These are phyloP conservation scores for Smittia sp. DNA, from an alignment of 2,888 invertebrate genomes.

Conservation along the genomic window DNA sequence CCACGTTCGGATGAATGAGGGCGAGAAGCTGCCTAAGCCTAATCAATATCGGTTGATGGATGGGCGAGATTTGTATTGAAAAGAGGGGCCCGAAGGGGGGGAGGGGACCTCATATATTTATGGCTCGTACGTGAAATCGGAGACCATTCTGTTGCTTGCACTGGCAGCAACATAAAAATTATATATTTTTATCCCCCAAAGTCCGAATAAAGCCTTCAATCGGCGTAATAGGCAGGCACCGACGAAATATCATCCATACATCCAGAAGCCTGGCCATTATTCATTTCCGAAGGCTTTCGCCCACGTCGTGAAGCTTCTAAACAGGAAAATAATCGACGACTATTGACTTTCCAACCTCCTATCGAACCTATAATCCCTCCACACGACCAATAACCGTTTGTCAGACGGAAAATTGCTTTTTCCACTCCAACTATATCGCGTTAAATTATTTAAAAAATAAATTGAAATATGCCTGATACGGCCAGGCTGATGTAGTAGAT, in stretches of 20 bases:
- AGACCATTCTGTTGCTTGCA: constrained; percentile 1
- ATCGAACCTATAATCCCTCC: background rate
- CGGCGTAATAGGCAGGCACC: constrained; percentile 8
- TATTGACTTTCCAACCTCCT: background rate
- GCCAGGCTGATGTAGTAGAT: background rate
- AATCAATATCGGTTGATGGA: constrained; percentile 25
- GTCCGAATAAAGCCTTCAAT: constrained; percentile 12
- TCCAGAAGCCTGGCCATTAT: background rate
- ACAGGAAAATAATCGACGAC: background rate
- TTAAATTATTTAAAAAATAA: constrained; percentile 39
- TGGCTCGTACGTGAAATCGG: constrained; percentile 38
- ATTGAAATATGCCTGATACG: constrained; percentile 31
- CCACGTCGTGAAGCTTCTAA: background rate
- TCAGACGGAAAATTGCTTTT: constrained; percentile 36
- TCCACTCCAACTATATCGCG: constrained; percentile 20
- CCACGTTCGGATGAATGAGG: background rate
- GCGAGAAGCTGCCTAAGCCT: constrained; percentile 4
- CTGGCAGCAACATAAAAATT: constrained; percentile 3
- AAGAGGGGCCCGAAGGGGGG: background rate
- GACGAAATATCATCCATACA: background rate
- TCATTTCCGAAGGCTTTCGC: constrained; percentile 17
- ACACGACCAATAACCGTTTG: constrained; percentile 38
- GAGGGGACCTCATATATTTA: constrained; percentile 21
- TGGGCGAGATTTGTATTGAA: background rate
- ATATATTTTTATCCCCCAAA: background rate